These are phyloP conservation scores for Napeogenes sylphis DNA, from an alignment of 2,888 invertebrate species.

Conservation along the genomic window DNA sequence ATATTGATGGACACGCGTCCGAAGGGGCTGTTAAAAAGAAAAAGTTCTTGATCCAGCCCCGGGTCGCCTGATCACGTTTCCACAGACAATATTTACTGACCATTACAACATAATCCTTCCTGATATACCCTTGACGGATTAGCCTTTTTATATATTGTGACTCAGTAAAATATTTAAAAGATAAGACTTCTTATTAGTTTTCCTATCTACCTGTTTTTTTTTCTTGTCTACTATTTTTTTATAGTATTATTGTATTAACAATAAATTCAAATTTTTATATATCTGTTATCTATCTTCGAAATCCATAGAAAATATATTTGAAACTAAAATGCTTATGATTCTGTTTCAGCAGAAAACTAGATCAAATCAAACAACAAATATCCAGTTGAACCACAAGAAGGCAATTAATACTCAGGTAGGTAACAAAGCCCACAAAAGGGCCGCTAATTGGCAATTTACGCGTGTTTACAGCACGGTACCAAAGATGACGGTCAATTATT, in stretches of 20 bases:
- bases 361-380: not conserved
- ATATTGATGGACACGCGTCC: slow-evolving; percentile 10
- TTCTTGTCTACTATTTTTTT: not conserved
- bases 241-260: no score
- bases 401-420: slow-evolving; percentile 10
- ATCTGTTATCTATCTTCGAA: no score
- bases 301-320: no score
- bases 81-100: slow-evolving; percentile 58
- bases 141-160: slow-evolving; percentile 28
- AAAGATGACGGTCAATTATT: slow-evolving; percentile 37
- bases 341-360: not conserved
- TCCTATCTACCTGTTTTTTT: not conserved
- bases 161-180: not conserved
- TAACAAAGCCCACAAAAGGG: slow-evolving; percentile 34
- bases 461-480: slow-evolving; percentile 40
- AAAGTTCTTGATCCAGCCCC: slow-evolving; percentile 52
- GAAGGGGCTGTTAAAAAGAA: slow-evolving; percentile 43
- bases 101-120: slow-evolving; percentile 63
- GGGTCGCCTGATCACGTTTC: slow-evolving; percentile 55
- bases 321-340: no score
- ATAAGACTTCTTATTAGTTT: not conserved
- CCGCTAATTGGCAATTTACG: slow-evolving; percentile 44
- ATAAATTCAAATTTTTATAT: no score
- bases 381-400: slow-evolving; percentile 4
- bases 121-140: slow-evolving; percentile 49